Evolutionary conservation across 2,113 vertebrate species (phyloP).

Genomic region (Mastomys natalensis): DNA sequence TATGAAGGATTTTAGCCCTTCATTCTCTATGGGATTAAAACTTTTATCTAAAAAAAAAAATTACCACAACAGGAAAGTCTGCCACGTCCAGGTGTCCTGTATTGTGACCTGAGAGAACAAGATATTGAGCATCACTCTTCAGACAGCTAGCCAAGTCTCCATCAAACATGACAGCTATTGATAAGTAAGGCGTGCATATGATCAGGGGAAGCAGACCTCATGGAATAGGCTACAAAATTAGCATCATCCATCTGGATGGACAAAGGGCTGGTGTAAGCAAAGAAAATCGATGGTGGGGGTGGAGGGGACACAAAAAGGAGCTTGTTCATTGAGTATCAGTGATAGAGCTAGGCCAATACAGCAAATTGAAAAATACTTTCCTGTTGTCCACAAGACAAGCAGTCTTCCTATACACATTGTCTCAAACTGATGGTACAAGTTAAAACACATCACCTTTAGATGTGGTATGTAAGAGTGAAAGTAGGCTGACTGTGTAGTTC

Average conservation of each 20-base stretch:
- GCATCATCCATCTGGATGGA: constrained; percentile 17
- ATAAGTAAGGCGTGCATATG: constrained; percentile 47
- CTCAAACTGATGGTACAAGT: neutral
- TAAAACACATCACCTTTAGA: neutral
- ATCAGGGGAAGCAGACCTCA: neutral
- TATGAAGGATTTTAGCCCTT: neutral
- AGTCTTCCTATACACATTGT: constrained; percentile 26
- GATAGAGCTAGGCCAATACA: neutral
- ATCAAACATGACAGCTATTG: neutral
- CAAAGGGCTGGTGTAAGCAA: constrained; percentile 32
- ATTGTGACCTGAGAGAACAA: constrained; percentile 5
- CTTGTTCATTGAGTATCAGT: neutral
- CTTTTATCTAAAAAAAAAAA: constrained; percentile 56
- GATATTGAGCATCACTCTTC: constrained; percentile 42
- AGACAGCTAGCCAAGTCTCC: neutral
- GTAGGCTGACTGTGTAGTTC: neutral
- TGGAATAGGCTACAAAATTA: constrained; percentile 30
- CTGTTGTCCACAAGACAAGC: neutral
- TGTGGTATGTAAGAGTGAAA: neutral
- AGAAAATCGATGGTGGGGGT: neutral
- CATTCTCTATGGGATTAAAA: constrained; percentile 44
- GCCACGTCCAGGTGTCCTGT: constrained; percentile 24
- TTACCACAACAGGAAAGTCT: constrained; percentile 39
- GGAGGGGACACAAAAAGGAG: neutral
- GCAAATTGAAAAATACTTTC: neutral